phyloP scores from a whole-genome alignment of 2,797 vertebrate genomes.

The Hippoglossus hippoglossus region DNA sequence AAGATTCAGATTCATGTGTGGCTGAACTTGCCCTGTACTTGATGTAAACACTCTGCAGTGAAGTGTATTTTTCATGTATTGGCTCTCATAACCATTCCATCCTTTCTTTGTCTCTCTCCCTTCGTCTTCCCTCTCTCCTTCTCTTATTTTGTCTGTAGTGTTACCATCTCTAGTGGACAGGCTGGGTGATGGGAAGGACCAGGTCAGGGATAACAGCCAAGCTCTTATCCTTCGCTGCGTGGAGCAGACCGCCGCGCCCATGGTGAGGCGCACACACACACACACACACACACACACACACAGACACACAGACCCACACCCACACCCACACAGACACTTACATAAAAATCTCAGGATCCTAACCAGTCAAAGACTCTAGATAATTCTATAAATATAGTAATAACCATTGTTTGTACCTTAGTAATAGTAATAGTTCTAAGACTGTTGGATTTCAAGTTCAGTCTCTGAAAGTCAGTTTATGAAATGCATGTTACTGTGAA shows the following conservation, averaged over 20 bases:
- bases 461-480: background rate
- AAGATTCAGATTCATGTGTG: conserved; percentile 1
- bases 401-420: background rate
- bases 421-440: background rate
- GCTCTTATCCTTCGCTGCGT: conserved; percentile 91
- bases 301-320: background rate
- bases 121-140: background rate
- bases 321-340: background rate
- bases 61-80: conserved; percentile 12
- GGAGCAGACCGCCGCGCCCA: conserved; percentile 90
- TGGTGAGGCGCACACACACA: conserved; percentile 83
- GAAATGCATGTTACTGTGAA: background rate
- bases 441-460: conserved; percentile 4
- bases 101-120: background rate
- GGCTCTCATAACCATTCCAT: background rate
- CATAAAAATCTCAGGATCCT: background rate
- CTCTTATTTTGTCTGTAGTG: conserved; percentile 78
- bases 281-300: background rate
- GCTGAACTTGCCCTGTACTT: conserved; percentile 21
- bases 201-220: conserved; percentile 96
- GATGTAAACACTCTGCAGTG: conserved; percentile 1
- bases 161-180: conserved; percentile 92
- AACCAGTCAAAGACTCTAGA: background rate
- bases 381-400: background rate
- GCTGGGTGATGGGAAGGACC: conserved; percentile 96